Conservation (phyloP, 1,140 invertebrate species). For the Rhynchophorus ferrugineus region DNA sequence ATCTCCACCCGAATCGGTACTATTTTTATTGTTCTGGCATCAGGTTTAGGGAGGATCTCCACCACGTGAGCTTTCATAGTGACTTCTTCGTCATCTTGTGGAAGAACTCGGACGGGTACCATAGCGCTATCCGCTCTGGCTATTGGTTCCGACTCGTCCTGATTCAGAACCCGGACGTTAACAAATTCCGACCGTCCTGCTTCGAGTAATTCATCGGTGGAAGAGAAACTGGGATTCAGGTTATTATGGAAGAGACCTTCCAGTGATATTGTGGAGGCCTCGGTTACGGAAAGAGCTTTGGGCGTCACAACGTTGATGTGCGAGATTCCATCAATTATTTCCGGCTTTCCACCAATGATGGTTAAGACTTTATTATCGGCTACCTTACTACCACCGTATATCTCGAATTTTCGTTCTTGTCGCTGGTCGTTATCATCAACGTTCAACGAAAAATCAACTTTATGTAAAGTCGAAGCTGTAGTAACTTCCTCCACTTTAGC, state of each 20-base stretch:
- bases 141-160: conserved; percentile 19
- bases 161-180: conserved; percentile 33
- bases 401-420: conserved; percentile 30
- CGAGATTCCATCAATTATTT: conserved; percentile 35
- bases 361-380: conserved; percentile 8
- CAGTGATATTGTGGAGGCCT: conserved; percentile 55
- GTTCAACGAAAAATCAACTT: conserved; percentile 11
- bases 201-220: conserved; percentile 34
- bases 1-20: conserved; percentile 35
- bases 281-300: conserved; percentile 33
- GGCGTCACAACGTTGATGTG: conserved; percentile 36
- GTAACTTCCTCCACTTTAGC: conserved; percentile 19
- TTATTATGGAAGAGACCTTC: conserved; percentile 52
- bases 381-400: conserved; percentile 27
- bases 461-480: conserved; percentile 9
- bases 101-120: conserved; percentile 29
- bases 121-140: conserved; percentile 8
- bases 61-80: conserved; percentile 34
- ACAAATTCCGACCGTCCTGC: conserved; percentile 33
- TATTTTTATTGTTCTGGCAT: conserved; percentile 34
- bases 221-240: conserved; percentile 10
- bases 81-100: conserved; percentile 29
- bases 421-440: conserved; percentile 8
- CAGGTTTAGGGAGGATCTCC: conserved; percentile 31
- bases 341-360: conserved; percentile 5